Conservation (phyloP, 2,113 vertebrate species). For the Nipponia nippon region DNA sequence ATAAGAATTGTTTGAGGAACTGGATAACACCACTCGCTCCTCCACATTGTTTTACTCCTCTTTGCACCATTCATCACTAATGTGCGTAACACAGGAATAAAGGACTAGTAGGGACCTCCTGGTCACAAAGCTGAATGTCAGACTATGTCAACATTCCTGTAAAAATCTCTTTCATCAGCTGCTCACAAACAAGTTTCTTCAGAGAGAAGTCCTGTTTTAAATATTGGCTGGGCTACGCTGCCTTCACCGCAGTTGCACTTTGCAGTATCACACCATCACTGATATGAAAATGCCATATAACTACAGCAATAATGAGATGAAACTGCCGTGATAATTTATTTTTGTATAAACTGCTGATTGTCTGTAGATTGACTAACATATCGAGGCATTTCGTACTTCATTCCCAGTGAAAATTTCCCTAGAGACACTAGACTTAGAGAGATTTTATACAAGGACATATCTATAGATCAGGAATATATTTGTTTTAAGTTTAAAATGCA, state of each 20-base stretch:
- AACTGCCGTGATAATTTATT: neutral
- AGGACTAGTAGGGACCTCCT: neutral
- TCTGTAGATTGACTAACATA: neutral
- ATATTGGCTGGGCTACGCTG: neutral
- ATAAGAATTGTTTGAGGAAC: neutral
- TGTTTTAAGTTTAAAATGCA: neutral
- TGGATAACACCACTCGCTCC: neutral
- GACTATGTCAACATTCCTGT: neutral
- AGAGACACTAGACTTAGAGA: neutral
- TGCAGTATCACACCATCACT: neutral
- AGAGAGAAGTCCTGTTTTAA: neutral
- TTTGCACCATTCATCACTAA: neutral
- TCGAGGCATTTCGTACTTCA: neutral
- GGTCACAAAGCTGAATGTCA: neutral
- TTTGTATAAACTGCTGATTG: neutral
- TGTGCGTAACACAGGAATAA: neutral
- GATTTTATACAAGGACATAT: neutral
- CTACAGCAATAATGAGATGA: neutral
- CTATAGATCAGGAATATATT: neutral
- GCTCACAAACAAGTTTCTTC: neutral
- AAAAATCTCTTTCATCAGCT: neutral
- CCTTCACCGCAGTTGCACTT: neutral
- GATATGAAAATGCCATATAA: neutral
- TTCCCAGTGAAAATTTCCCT: neutral
- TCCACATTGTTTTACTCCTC: neutral